phyloP scores from a whole-genome alignment of 2,113 vertebrate genomes.

The Capreolus pygargus region DNA sequence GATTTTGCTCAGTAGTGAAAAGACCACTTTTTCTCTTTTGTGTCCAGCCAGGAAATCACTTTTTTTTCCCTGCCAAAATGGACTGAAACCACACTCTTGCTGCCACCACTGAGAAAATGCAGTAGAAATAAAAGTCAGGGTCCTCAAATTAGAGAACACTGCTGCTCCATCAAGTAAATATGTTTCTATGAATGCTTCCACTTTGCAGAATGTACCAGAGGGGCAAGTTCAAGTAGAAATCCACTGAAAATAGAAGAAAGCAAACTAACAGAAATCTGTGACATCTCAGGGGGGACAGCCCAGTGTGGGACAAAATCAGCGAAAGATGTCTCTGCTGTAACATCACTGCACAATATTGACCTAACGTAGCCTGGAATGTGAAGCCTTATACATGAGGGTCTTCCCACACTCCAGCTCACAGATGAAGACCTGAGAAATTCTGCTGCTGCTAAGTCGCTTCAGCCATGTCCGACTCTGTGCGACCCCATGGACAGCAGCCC shows the following conservation, averaged over 20 bases:
- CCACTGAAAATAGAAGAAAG: neutral
- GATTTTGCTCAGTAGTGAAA: neutral
- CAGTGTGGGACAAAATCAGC: neutral
- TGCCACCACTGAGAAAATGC: neutral
- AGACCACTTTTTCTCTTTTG: neutral
- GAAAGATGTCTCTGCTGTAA: neutral
- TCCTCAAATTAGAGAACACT: neutral
- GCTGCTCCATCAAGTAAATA: neutral
- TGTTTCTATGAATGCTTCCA: neutral
- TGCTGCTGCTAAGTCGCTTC: no score
- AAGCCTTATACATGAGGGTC: neutral
- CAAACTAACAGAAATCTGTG: neutral
- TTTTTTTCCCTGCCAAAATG: slow-evolving; percentile 11
- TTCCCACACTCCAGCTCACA: neutral
- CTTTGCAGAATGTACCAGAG: neutral
- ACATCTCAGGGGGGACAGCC: neutral
- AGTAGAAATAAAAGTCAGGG: neutral
- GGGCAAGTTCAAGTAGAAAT: neutral
- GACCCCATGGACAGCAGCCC: no score
- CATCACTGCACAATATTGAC: neutral
- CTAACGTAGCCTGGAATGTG: neutral
- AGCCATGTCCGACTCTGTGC: no score
- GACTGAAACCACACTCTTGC: neutral
- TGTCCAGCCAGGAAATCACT: neutral
- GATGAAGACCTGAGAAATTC: neutral